A percentile compares a stretch with the other conserved stretches of the same genome.
phyloP scores from a whole-genome alignment of 2,113 vertebrate genomes.

The Sinocyclocheilus anshuiensis region DNA sequence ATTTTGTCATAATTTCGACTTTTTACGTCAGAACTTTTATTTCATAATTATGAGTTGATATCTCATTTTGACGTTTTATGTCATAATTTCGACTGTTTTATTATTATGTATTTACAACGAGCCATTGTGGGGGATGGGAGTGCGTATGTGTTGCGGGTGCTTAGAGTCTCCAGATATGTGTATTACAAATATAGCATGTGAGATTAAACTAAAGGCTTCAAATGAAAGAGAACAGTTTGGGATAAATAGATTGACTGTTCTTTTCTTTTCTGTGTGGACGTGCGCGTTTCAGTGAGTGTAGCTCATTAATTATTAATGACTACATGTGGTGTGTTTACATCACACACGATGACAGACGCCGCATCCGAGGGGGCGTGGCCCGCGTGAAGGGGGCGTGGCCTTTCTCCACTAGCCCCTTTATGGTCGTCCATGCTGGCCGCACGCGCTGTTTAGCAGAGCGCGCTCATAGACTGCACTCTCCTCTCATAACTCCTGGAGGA shows the following conservation, averaged over 20 bases:
- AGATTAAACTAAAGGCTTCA: not conserved
- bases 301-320: not conserved
- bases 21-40: too few relatives aligned
- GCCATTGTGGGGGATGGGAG: too few relatives aligned
- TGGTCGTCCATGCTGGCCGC: conserved; percentile 12
- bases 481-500: not conserved
- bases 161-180: too few relatives aligned
- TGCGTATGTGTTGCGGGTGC: too few relatives aligned
- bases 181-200: not conserved
- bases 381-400: not conserved
- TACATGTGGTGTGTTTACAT: conserved; percentile 15
- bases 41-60: too few relatives aligned
- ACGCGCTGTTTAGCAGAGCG: not conserved
- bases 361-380: not conserved
- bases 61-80: too few relatives aligned
- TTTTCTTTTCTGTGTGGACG: not conserved
- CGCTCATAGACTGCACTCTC: not conserved
- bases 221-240: not conserved
- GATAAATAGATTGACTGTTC: not conserved
- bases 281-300: not conserved
- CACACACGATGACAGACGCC: not conserved
- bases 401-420: not conserved
- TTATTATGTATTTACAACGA: too few relatives aligned
- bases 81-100: too few relatives aligned
- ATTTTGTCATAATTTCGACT: too few relatives aligned